A percentile compares a stretch with the other conserved stretches of the same genome.
Evolutionary conservation across 1,140 invertebrate species (phyloP).

Genomic region (Drosophila subpulchrella): DNA sequence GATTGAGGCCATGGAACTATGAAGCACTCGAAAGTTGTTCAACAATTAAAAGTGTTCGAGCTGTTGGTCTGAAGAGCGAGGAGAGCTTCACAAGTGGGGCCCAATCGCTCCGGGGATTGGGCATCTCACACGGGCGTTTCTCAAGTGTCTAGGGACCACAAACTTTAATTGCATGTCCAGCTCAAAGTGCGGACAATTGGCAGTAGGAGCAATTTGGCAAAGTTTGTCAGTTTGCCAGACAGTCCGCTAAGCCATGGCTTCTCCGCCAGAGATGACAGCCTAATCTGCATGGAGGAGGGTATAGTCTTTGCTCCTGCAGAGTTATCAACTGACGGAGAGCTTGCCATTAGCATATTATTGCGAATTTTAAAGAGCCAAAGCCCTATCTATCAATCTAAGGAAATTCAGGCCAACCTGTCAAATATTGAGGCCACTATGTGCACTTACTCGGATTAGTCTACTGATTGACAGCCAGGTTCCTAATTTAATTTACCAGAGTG

Average conservation of each 20-base stretch:
- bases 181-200: slow-evolving; percentile 30
- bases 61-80: slow-evolving; percentile 3
- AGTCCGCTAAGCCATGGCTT: slow-evolving; percentile 3
- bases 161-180: slow-evolving; percentile 61
- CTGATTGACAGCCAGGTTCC: not conserved
- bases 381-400: slow-evolving; percentile 9
- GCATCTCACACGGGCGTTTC: slow-evolving; percentile 19
- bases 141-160: slow-evolving; percentile 36
- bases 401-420: slow-evolving; percentile 6
- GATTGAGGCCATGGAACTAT: slow-evolving; percentile 27
- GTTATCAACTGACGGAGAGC: not conserved
- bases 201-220: slow-evolving; percentile 7
- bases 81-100: slow-evolving; percentile 24
- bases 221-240: slow-evolving; percentile 13
- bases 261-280: slow-evolving; percentile 37
- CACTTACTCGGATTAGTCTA: not conserved
- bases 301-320: not conserved
- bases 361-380: slow-evolving; percentile 4
- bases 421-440: not conserved
- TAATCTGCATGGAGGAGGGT: slow-evolving; percentile 24
- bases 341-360: slow-evolving; percentile 15
- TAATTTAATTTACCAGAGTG: slow-evolving; percentile 22
- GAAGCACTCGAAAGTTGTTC: slow-evolving; percentile 45
- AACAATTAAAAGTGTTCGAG: slow-evolving; percentile 52
- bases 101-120: slow-evolving; percentile 32